Base-by-base conservation (phyloP, 2,888 invertebrate species). In the Morpho deidamia region DNA sequence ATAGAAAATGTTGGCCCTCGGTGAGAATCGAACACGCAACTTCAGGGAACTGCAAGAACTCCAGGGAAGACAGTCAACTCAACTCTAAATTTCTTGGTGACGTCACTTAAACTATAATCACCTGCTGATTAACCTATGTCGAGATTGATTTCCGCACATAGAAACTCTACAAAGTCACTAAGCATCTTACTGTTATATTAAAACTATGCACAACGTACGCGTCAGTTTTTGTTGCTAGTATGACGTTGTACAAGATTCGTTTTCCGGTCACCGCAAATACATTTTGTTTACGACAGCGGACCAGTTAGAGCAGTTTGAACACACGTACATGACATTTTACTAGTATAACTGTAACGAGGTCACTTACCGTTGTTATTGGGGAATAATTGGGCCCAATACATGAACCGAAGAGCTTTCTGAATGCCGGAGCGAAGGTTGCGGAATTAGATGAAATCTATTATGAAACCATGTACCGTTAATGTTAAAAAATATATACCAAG, bases 261-360 rank as follows among this genome's bases (percentile, higher is more conserved):
- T 62, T 65, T 63, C 63, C 60, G 65, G 56, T 60, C 58, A 53
- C 58, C 55, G 56, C 54, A 60, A 65, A 64, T 60, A 60, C 57
- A 57, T 65, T 60, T 60, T 61, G 59, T 60, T 56, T 62, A 66
- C 58, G 56, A 61, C 59, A 53, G 58, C 56, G 58, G 56, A 77
- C 77, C 72, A 72, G 77, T 78, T 74, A 64, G 63, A 63, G 76
- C 78, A 77, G 76, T 77, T 72, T 56, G 56, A 52, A 52, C 58
- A 72, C 69, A 78, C 79, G 78, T 76, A 75, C 74, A 76, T 84
- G 86, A 86, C 85, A 86, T 86, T 86, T 85, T 79, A 63, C 59
- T 52, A 60, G 59, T 55, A 77, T 79, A 85, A 81, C 79, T 82
- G 81, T 84, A 86, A 83, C 87, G 84, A 86, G 86, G 87, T 77